Evolutionary conservation across 2,797 vertebrate species (phyloP).

Genomic region (Tadarida brasiliensis): DNA sequence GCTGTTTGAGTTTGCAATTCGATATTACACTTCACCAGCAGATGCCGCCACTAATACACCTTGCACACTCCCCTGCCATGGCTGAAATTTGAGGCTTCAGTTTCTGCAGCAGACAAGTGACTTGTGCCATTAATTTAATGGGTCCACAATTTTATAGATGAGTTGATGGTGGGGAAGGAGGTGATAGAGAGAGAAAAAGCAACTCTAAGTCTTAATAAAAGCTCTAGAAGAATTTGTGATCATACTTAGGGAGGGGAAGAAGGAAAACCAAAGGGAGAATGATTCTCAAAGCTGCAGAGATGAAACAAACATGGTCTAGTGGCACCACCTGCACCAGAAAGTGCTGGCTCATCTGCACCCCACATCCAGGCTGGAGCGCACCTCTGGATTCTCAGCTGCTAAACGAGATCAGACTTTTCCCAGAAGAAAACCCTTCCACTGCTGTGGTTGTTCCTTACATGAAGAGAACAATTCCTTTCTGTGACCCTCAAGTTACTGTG

Average conservation of each 20-base stretch:
- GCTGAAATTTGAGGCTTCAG: background rate
- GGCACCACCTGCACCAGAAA: fast-evolving
- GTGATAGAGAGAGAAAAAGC: background rate
- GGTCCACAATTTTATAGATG: background rate
- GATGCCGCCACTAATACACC: constrained; percentile 59
- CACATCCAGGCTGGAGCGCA: background rate
- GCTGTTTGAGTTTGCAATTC: background rate
- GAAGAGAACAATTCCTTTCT: background rate
- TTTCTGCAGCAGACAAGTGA: background rate
- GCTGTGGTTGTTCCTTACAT: background rate
- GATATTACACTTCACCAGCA: constrained; percentile 58
- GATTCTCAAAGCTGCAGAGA: background rate
- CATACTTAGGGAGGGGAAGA: background rate
- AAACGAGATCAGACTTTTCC: background rate
- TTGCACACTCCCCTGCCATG: fast-evolving
- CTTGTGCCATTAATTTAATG: background rate
- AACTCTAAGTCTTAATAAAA: background rate
- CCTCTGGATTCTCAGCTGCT: background rate
- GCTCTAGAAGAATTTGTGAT: background rate
- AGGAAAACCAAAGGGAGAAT: background rate
- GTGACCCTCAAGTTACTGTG: background rate
- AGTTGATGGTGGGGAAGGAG: background rate
- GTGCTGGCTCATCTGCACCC: too few species aligned
- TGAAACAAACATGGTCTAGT: background rate
- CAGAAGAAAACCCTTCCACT: background rate